phyloP scores from a whole-genome alignment of 2,888 invertebrate genomes.

The Cosmia trapezina region DNA sequence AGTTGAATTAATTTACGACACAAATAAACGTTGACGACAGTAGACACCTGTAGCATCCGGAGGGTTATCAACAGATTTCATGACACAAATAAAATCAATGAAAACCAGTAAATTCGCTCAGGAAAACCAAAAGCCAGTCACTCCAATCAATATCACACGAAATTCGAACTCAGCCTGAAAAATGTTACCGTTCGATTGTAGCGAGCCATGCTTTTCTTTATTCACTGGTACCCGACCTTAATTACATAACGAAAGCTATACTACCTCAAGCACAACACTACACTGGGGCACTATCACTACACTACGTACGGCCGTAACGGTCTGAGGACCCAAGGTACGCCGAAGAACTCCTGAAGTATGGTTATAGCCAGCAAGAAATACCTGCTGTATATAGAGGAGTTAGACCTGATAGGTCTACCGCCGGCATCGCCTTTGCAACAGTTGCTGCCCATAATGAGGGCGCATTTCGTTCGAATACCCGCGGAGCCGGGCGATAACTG shows the following conservation, averaged over 20 bases:
- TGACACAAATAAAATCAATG: slow-evolving; percentile 32
- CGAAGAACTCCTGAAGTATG: slow-evolving; percentile 79
- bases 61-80: slow-evolving; percentile 39
- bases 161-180: slow-evolving; percentile 51
- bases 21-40: slow-evolving; percentile 13
- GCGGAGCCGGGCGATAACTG: slow-evolving; percentile 84
- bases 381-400: slow-evolving; percentile 89
- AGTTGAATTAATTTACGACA: slow-evolving; percentile 36
- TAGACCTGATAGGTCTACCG: slow-evolving; percentile 83
- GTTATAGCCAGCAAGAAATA: slow-evolving; percentile 84
- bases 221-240: slow-evolving; percentile 43
- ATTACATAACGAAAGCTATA: slow-evolving; percentile 64
- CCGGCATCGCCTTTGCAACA: slow-evolving; percentile 91
- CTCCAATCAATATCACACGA: slow-evolving; percentile 46
- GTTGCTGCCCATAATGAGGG: slow-evolving; percentile 90
- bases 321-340: slow-evolving; percentile 83
- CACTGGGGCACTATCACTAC: slow-evolving; percentile 69
- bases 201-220: slow-evolving; percentile 60
- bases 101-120: slow-evolving; percentile 45
- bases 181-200: slow-evolving; percentile 50
- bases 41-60: slow-evolving; percentile 24
- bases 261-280: slow-evolving; percentile 68
- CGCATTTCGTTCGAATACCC: slow-evolving; percentile 83
- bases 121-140: slow-evolving; percentile 31
- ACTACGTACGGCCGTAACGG: slow-evolving; percentile 80